Base-by-base conservation (phyloP, 2,888 invertebrate species). In the Philopedon plagiatum region DNA sequence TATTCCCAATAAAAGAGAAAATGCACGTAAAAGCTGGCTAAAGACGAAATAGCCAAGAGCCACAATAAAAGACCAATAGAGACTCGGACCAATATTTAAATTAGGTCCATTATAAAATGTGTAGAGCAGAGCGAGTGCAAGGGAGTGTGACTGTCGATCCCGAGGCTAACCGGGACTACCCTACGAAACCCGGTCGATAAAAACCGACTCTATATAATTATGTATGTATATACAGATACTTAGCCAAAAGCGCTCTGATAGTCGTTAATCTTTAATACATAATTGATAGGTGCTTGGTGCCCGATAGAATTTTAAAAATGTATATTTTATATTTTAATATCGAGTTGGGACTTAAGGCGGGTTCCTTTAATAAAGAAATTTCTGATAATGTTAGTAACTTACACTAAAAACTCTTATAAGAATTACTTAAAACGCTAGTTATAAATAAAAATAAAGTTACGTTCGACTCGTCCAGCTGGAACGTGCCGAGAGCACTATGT, bases 221-320 rank as follows among this genome's bases (percentile, higher is more conserved):
- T 83, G 84, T 84, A 85, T 85, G 85, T 85, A 85, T 85, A 85
- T 85, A 84, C 82, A 85, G 82, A 84, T 84, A 84, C 85, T 85
- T 85, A 85, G 85, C 85, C 86, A 85, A 84, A 84, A 85, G 85
- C 85, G 84, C 82, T 85, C 79, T 77, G 84, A 85, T 83, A 82
- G 84, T 81, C 85, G 85, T 85, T 86, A 85, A 86, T 86, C 85
- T 86, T 76, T 84, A 85, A 85, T 85, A 85, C 84, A 85, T 86
- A 86, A 86, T 86, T 86, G 86, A 85, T 86, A 84, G 85, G 85
- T 85, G 81, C 82, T 81, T 81, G 83, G 82, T 79, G 78, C 81
- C 80, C 83, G 84, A 84, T 84, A 85, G 85, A 85, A 85, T 85
- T 83, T 60, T 54, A 64, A 64, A 71, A 64, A 63, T 63, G 51